Evolutionary conservation across 2,113 vertebrate genomes (phyloP), one percentile per base, ranked within the genome.

Genomic region (Anser cygnoides): DNA sequence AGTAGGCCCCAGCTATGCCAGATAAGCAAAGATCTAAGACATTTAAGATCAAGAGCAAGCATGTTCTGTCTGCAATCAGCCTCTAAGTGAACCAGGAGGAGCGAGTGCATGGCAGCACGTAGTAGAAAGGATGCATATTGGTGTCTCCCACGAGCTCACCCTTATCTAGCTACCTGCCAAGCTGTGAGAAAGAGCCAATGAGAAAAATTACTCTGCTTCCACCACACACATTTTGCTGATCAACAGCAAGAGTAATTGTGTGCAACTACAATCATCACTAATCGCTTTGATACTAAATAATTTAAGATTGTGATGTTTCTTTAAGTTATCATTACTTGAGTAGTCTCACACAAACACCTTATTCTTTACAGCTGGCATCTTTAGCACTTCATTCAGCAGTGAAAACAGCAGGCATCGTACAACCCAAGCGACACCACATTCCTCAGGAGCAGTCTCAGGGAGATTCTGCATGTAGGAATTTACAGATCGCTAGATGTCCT

Each of bases 71-170:
- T 66, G 65, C n/a, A n/a, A 39, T 0, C 2, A 72, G 66, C 26
- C 15, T 57, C 23, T 25, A 41, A 29, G 33, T 6, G 18, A 91
- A 33, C 37, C 13, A 54, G 5, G 14, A 39, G 3, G 16, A 80
- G 4, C 0, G 0, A 71, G 26, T 19, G 39, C 1, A 2, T 2
- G 6, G 35, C 65, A 84, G 70, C 16, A 74, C 44, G 68, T 9
- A 76, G 22, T 52, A 11, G 18, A 33, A 77, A 74, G 35, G 73
- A 39, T 0, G 0, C 29, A 43, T 2, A 3, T 0, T 25, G 26
- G 37, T 50, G 71, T 62, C 54, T 29, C 59, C 43, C 67, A 17
- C 0, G 0, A 94, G 58, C 37, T 90, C n/a, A 79, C 21, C 25
- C 4, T 5, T 46, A 35, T 21, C 14, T 33, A 89, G 25, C 16